phyloP scores from a whole-genome alignment of 2,797 vertebrate species.

The Rhinogobio ventralis region DNA sequence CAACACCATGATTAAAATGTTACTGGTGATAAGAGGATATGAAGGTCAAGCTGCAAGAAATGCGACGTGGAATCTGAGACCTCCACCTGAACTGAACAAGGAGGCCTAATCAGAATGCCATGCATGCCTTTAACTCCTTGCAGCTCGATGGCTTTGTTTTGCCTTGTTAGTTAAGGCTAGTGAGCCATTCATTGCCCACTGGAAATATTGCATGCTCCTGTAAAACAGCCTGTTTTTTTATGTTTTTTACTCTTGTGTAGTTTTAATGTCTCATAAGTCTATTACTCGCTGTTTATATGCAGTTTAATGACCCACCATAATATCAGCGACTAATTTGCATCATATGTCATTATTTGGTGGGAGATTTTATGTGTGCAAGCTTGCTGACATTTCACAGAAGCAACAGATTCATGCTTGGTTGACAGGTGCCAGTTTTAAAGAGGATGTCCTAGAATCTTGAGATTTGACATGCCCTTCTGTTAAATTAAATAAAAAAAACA shows the following conservation, averaged over 20 bases:
- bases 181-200: conserved; percentile 12
- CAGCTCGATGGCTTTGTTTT: conserved; percentile 20
- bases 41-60: conserved; percentile 76
- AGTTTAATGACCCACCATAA: conserved; percentile 43
- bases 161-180: background rate
- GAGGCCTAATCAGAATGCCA: conserved; percentile 32
- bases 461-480: conserved; percentile 45
- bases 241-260: conserved; percentile 19
- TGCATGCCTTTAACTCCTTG: background rate
- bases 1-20: conserved; percentile 77
- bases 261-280: conserved; percentile 43
- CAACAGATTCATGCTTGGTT: conserved; percentile 43
- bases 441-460: conserved; percentile 8
- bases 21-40: conserved; percentile 70
- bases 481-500: conserved; percentile 39
- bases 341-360: conserved; percentile 45
- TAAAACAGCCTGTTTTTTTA: conserved; percentile 21
- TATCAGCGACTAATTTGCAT: conserved; percentile 46
- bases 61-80: conserved; percentile 59
- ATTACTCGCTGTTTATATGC: conserved; percentile 40
- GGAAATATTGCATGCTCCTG: conserved; percentile 27
- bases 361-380: conserved; percentile 19
- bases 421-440: conserved; percentile 41
- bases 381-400: conserved; percentile 30
- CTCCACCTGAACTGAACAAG: conserved; percentile 34